phyloP scores from a whole-genome alignment of 1,140 invertebrate genomes.

The Thaumetopoea pityocampa region DNA sequence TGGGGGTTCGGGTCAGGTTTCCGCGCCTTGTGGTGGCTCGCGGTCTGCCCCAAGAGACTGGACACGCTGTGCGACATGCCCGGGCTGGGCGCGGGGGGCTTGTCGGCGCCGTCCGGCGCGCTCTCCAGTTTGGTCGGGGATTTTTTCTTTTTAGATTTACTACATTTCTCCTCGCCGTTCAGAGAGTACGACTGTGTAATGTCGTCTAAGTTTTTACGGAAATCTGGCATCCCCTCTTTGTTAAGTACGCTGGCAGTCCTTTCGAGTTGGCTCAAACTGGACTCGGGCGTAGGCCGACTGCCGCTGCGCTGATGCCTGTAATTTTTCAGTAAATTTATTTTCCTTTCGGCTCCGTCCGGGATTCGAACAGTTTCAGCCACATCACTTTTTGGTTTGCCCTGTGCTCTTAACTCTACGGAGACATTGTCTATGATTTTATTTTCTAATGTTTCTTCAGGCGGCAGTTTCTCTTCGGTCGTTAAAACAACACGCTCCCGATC shows the following conservation, averaged over 20 bases:
- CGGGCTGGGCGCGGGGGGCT: slow-evolving; percentile 20
- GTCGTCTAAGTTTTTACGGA: slow-evolving; percentile 68
- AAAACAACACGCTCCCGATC: slow-evolving; percentile 42
- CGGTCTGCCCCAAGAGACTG: slow-evolving; percentile 43
- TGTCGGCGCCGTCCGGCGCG: slow-evolving; percentile 37
- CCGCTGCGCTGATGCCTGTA: slow-evolving; percentile 66
- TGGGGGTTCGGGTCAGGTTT: slow-evolving; percentile 20
- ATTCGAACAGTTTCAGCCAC: slow-evolving; percentile 23
- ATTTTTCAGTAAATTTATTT: slow-evolving; percentile 71
- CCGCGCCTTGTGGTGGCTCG: slow-evolving; percentile 26
- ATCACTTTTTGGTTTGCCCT: slow-evolving; percentile 2
- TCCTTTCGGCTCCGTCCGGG: slow-evolving; percentile 42
- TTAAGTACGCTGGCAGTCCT: slow-evolving; percentile 61
- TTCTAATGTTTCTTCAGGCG: slow-evolving; percentile 59
- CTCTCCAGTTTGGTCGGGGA: slow-evolving; percentile 43
- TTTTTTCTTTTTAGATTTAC: slow-evolving; percentile 65
- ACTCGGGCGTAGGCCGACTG: slow-evolving; percentile 47
- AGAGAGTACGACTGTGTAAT: slow-evolving; percentile 72
- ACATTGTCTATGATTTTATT: slow-evolving; percentile 32
- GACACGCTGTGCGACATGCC: slow-evolving; percentile 65
- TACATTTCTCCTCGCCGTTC: slow-evolving; percentile 50
- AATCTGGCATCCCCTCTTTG: slow-evolving; percentile 65
- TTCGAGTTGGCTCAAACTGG: slow-evolving; percentile 64
- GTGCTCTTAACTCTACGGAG: not conserved
- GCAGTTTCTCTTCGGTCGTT: slow-evolving; percentile 65